A percentile compares a stretch with the other conserved stretches of the same genome.
phyloP scores from a whole-genome alignment of 2,113 vertebrate genomes.

The Sebastes fasciatus region DNA sequence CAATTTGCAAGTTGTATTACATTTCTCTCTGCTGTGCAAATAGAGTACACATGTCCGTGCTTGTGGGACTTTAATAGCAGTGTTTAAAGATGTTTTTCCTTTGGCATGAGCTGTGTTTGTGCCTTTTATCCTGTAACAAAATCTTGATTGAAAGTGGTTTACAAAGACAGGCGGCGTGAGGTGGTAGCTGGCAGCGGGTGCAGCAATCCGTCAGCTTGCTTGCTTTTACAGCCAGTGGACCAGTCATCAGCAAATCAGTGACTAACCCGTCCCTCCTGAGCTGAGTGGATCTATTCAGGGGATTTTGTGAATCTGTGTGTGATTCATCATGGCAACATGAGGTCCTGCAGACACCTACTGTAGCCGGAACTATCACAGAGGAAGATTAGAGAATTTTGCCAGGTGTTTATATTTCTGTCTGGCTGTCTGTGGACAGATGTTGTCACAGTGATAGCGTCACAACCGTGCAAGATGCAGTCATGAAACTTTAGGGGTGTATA shows the following conservation, averaged over 20 bases:
- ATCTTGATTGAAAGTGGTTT: slow-evolving; percentile 23
- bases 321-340: too few relatives aligned
- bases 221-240: slow-evolving; percentile 11
- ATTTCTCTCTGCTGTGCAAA: slow-evolving; percentile 44
- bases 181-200: not conserved
- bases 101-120: slow-evolving; percentile 23
- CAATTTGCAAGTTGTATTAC: slow-evolving; percentile 48
- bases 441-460: too few relatives aligned
- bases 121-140: slow-evolving; percentile 28
- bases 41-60: not conserved
- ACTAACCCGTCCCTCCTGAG: not conserved
- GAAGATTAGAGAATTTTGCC: too few relatives aligned
- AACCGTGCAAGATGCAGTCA: too few relatives aligned
- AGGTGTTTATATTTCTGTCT: too few relatives aligned
- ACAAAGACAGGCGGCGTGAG: not conserved
- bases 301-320: too few relatives aligned
- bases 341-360: too few relatives aligned
- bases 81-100: slow-evolving; percentile 30
- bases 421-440: too few relatives aligned
- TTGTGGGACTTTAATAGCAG: not conserved
- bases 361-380: too few relatives aligned
- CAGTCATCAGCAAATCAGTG: not conserved
- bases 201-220: slow-evolving; percentile 1
- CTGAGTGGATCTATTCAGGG: not conserved
- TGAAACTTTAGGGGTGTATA: too few relatives aligned